Evolutionary conservation across 2,113 vertebrate species (phyloP).

Genomic region (Dipodomys spectabilis): DNA sequence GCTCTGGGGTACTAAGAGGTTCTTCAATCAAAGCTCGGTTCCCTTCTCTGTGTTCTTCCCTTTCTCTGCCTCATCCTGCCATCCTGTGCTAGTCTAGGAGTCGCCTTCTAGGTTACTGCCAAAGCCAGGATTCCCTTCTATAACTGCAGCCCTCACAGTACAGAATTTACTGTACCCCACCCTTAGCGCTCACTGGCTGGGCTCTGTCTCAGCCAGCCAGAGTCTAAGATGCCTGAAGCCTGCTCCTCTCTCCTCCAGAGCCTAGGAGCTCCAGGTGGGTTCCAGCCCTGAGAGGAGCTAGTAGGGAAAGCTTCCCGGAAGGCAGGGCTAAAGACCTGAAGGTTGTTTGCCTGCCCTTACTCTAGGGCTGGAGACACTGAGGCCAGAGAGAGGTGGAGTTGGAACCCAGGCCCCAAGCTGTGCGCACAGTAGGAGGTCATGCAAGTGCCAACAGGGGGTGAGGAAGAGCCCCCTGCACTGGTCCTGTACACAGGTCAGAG

Average conservation of each 20-base stretch:
- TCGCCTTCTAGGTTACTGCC: neutral
- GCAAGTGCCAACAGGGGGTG: no score
- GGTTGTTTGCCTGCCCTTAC: rapidly evolving
- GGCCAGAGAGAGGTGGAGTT: neutral
- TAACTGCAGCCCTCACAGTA: no score
- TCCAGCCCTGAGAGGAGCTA: no score
- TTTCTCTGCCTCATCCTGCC: neutral
- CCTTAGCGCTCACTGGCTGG: neutral
- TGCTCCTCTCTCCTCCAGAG: neutral
- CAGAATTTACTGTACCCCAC: no score
- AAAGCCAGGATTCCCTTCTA: neutral
- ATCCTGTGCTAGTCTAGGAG: no score
- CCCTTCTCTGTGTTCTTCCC: no score
- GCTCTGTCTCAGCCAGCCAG: neutral
- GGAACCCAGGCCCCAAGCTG: neutral
- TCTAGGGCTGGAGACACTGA: neutral
- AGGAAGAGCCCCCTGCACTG: neutral
- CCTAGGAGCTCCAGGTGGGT: no score
- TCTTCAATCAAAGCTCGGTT: no score
- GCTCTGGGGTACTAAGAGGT: no score
- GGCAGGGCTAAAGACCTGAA: neutral
- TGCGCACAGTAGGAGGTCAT: neutral
- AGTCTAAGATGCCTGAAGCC: neutral
- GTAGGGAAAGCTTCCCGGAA: neutral
- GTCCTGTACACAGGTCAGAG: neutral